Evolutionary conservation across 92 coral and sea anemone genomes (phyloP).

Genomic region (Palythoa caribaeorum): DNA sequence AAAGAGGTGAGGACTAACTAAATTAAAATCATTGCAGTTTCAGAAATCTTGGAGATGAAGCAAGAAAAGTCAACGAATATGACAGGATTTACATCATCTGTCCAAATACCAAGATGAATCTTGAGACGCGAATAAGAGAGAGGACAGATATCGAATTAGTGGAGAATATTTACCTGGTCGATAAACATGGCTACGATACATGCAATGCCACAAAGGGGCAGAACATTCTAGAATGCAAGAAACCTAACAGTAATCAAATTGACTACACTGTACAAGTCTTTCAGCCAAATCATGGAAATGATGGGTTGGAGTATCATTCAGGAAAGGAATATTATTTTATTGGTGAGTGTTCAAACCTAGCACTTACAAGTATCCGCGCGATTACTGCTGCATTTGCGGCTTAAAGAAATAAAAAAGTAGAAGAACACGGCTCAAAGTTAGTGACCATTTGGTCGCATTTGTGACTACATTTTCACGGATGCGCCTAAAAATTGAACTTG

Average conservation of each 20-base stretch:
- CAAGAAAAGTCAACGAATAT: conserved; percentile 28
- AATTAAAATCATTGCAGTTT: conserved; percentile 6
- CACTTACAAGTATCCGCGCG: too few species aligned
- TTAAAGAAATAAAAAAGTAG: too few species aligned
- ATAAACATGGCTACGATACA: conserved; percentile 30
- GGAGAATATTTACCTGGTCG: conserved; percentile 31
- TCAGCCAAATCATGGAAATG: conserved; percentile 57
- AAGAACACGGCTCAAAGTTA: too few species aligned
- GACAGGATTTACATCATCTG: conserved; percentile 16
- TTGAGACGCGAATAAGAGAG: conserved; percentile 4
- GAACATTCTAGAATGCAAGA: conserved; percentile 1
- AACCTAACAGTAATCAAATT: neutral
- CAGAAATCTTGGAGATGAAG: conserved; percentile 27
- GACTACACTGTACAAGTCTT: conserved; percentile 66
- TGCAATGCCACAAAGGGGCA: conserved; percentile 24
- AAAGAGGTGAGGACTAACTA: too few species aligned
- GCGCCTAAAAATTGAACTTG: too few species aligned
- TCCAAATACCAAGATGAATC: conserved; percentile 27
- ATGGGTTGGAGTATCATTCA: conserved; percentile 51
- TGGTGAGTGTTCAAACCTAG: conserved; percentile 56
- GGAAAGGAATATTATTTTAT: conserved; percentile 82
- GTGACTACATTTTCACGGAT: too few species aligned
- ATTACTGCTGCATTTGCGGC: too few species aligned
- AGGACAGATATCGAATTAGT: neutral
- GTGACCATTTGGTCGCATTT: too few species aligned